Conservation (phyloP, 2,797 vertebrate genomes). For the Poeciliopsis presidionis region DNA sequence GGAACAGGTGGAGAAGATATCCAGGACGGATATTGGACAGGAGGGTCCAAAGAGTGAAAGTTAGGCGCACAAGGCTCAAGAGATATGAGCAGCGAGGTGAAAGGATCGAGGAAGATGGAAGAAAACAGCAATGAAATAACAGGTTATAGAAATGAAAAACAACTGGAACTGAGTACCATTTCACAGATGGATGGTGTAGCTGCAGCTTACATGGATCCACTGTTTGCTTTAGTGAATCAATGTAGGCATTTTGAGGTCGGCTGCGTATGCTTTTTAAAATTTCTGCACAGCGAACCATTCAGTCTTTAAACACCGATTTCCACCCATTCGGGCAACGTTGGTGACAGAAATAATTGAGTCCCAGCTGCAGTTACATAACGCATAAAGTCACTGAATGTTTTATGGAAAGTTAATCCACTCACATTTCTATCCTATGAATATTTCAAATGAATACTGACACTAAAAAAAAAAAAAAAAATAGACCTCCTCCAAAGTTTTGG, state of each 20-base stretch:
- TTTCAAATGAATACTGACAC: neutral
- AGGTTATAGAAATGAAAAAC: slow-evolving; percentile 47
- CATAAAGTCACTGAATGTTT: slow-evolving; percentile 20
- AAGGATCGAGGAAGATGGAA: slow-evolving; percentile 21
- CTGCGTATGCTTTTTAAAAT: neutral
- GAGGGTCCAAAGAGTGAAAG: slow-evolving; percentile 1
- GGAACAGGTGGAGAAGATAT: slow-evolving; percentile 5
- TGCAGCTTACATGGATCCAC: slow-evolving; percentile 1
- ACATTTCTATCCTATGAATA: neutral
- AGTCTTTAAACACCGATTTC: slow-evolving; percentile 33
- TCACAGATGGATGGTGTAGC: slow-evolving; percentile 30
- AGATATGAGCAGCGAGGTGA: slow-evolving; percentile 1
- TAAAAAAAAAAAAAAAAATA: neutral
- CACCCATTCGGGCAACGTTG: neutral
- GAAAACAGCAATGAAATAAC: slow-evolving; percentile 25
- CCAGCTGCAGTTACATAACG: slow-evolving; percentile 27
- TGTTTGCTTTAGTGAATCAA: slow-evolving; percentile 8
- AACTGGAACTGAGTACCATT: slow-evolving; percentile 30
- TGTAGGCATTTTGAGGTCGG: slow-evolving; percentile 10
- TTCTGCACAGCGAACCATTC: slow-evolving; percentile 6
- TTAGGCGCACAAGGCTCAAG: slow-evolving; percentile 2
- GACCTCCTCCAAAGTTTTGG: neutral
- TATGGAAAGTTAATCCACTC: slow-evolving; percentile 12
- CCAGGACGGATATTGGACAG: neutral
- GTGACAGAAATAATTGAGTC: slow-evolving; percentile 17